A percentile compares a stretch with the other conserved stretches of the same genome.
These are phyloP conservation scores for Eupithecia insigniata DNA, from an alignment of 2,888 invertebrate species.

Conservation along the genomic window DNA sequence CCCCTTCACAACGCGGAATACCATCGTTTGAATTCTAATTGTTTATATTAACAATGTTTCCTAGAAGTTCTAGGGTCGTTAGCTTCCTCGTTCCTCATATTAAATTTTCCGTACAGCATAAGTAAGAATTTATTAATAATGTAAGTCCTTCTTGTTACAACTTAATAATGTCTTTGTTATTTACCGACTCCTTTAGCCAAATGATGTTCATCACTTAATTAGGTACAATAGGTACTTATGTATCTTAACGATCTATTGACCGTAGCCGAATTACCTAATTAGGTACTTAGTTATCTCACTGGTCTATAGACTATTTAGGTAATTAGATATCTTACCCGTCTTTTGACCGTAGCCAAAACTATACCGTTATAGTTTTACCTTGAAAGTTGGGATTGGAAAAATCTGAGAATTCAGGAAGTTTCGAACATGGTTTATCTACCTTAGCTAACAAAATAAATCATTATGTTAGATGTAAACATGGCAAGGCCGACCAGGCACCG, in stretches of 20 bases:
- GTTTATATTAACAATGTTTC: slow-evolving; percentile 35
- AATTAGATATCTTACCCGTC: neutral
- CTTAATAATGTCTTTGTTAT: slow-evolving; percentile 15
- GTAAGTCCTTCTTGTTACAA: slow-evolving; percentile 1
- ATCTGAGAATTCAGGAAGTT: slow-evolving; percentile 45
- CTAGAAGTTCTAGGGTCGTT: slow-evolving; percentile 41
- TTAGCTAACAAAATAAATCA: slow-evolving; percentile 62
- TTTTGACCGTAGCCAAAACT: neutral
- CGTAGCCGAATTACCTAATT: neutral
- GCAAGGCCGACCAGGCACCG: slow-evolving; percentile 52
- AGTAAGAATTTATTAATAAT: neutral
- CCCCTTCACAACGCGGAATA: slow-evolving; percentile 52
- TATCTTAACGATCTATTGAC: neutral
- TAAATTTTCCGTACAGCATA: slow-evolving; percentile 48
- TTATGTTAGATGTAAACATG: slow-evolving; percentile 53
- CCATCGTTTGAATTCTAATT: slow-evolving; percentile 47
- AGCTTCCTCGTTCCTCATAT: slow-evolving; percentile 50
- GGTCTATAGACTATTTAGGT: too few species aligned
- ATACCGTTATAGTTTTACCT: neutral
- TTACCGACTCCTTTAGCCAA: slow-evolving; percentile 16
- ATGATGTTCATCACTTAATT: slow-evolving; percentile 7
- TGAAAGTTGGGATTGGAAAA: neutral
- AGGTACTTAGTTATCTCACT: neutral
- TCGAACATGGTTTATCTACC: slow-evolving; percentile 43
- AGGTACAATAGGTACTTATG: neutral